Conservation (phyloP, 2,113 vertebrate species). For the Struthidea cinerea region DNA sequence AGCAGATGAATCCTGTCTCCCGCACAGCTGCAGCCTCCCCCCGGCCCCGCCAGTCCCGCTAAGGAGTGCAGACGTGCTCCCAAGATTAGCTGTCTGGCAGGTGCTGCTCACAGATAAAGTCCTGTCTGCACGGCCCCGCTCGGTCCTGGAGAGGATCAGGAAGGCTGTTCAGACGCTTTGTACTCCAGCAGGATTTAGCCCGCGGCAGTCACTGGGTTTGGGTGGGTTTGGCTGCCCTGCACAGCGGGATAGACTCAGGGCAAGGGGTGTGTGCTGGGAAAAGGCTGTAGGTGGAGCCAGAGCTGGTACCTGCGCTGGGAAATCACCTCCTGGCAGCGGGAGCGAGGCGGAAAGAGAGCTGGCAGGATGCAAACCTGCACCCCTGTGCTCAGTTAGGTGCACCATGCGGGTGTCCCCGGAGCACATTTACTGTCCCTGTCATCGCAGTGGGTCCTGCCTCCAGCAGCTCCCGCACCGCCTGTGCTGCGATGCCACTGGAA, state of each 20-base stretch:
- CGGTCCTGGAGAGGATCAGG: not conserved
- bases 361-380: not conserved
- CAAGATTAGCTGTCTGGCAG: not conserved
- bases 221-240: not conserved
- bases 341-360: not conserved
- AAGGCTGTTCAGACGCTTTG: accelerated
- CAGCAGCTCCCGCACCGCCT: accelerated
- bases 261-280: not conserved
- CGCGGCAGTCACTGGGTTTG: accelerated
- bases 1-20: not conserved
- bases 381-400: not conserved
- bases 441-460: accelerated
- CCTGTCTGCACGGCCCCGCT: not conserved
- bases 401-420: not conserved
- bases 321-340: not conserved
- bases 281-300: not conserved
- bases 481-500: not conserved
- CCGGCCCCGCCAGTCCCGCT: not conserved
- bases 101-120: not conserved
- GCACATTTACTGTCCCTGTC: not conserved
- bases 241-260: accelerated
- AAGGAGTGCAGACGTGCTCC: not conserved
- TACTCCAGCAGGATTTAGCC: not conserved
- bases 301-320: not conserved
- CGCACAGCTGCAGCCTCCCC: not conserved